A percentile compares a stretch with the other conserved stretches of the same genome.
Conservation (phyloP, 2,888 invertebrate species). For the Papilio gigon region DNA sequence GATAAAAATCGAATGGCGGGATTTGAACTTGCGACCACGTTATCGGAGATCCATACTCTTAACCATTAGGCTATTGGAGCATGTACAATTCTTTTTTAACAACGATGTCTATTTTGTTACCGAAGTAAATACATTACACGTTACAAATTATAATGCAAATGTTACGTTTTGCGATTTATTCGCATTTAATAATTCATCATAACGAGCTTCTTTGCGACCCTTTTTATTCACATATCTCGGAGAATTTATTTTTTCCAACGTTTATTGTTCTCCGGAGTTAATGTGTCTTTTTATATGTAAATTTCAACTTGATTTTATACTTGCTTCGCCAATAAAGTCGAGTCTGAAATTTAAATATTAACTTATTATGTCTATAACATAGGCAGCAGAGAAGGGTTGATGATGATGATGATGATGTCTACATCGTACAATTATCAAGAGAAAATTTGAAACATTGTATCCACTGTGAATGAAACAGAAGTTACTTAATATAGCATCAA, state of each 20-base stretch:
- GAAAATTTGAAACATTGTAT: neutral
- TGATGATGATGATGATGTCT: too few species aligned
- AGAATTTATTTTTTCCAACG: neutral
- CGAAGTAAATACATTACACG: neutral
- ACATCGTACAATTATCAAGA: too few species aligned
- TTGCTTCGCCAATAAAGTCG: too few species aligned
- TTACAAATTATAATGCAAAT: neutral
- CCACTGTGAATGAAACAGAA: neutral
- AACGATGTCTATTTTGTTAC: neutral
- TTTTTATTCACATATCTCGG: slow-evolving; percentile 1
- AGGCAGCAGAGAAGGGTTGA: too few species aligned
- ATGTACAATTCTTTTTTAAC: neutral
- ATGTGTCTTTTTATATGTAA: neutral
- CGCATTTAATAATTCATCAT: neutral
- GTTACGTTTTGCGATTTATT: slow-evolving; percentile 3
- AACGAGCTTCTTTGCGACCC: slow-evolving; percentile 7
- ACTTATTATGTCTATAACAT: too few species aligned
- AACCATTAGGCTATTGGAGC: too few species aligned
- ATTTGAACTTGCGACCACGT: too few species aligned
- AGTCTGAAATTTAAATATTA: too few species aligned
- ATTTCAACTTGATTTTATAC: neutral
- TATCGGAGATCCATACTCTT: too few species aligned
- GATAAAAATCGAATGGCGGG: too few species aligned
- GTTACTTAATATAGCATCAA: neutral
- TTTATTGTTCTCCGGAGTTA: neutral